Evolutionary conservation across 2,797 vertebrate genomes (phyloP).

Genomic region (Sebastes elongatus): DNA sequence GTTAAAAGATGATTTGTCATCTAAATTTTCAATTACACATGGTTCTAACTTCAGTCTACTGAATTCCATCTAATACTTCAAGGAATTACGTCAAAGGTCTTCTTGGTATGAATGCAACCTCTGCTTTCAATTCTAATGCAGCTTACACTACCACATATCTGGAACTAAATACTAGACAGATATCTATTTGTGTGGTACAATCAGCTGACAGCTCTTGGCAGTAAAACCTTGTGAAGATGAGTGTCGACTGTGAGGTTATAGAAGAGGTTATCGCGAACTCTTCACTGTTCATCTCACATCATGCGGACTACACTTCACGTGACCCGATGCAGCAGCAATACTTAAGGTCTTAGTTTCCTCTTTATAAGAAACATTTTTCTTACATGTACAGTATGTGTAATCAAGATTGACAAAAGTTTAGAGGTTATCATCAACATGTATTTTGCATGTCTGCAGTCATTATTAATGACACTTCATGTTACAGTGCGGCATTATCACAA

Average conservation of each 20-base stretch:
- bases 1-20: conserved; percentile 1
- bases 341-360: not conserved
- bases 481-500: not conserved
- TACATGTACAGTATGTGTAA: not conserved
- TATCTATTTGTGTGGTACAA: not conserved
- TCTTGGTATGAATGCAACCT: not conserved
- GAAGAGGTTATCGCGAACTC: conserved; percentile 41
- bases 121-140: not conserved
- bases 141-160: not conserved
- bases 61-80: not conserved
- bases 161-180: not conserved
- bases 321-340: not conserved
- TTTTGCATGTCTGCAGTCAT: conserved; percentile 1
- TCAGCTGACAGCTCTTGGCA: conserved; percentile 24
- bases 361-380: not conserved
- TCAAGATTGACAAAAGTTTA: not conserved
- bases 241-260: conserved; percentile 38
- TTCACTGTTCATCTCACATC: conserved; percentile 32
- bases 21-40: not conserved
- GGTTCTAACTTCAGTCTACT: not conserved
- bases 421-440: conserved; percentile 7
- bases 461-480: conserved; percentile 1
- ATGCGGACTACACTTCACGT: not conserved
- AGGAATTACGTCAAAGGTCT: not conserved
- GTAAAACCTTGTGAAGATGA: conserved; percentile 31